Conservation (phyloP, 1,140 invertebrate species). For the Drosophila lacertosa region DNA sequence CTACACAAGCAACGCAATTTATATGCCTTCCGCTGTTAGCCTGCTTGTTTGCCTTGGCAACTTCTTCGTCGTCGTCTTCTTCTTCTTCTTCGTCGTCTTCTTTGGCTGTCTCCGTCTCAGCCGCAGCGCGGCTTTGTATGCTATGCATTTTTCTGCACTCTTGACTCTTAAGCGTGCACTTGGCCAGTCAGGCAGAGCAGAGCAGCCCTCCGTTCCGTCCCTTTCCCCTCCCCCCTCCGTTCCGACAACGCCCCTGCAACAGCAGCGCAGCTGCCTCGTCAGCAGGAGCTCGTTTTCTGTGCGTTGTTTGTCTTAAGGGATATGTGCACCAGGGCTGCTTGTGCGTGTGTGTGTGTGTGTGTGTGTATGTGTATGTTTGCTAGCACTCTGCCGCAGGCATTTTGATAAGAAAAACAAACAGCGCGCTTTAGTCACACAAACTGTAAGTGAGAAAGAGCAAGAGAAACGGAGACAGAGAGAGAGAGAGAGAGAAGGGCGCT, state of each 20-base stretch:
- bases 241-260: too few species aligned
- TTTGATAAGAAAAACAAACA: slow-evolving; percentile 82
- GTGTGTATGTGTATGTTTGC: slow-evolving; percentile 58
- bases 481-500: neutral
- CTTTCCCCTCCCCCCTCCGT: slow-evolving; percentile 11
- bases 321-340: slow-evolving; percentile 54
- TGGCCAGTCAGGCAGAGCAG: slow-evolving; percentile 61
- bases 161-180: slow-evolving; percentile 80
- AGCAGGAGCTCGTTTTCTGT: slow-evolving; percentile 58
- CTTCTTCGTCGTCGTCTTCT: slow-evolving; percentile 56
- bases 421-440: slow-evolving; percentile 39
- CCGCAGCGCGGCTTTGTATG: slow-evolving; percentile 53
- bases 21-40: slow-evolving; percentile 71
- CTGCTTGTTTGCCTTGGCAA: slow-evolving; percentile 72
- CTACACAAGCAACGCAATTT: slow-evolving; percentile 70
- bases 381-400: slow-evolving; percentile 76
- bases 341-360: slow-evolving; percentile 20
- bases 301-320: slow-evolving; percentile 82
- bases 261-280: slow-evolving; percentile 41
- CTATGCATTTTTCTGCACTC: slow-evolving; percentile 81
- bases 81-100: too few species aligned
- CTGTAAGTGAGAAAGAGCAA: slow-evolving; percentile 7
- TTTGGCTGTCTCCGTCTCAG: too few species aligned
- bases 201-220: slow-evolving; percentile 1
- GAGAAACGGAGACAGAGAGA: neutral